Base-by-base conservation (phyloP, 2,797 vertebrate genomes). In the Pseudochirops corinnae region DNA sequence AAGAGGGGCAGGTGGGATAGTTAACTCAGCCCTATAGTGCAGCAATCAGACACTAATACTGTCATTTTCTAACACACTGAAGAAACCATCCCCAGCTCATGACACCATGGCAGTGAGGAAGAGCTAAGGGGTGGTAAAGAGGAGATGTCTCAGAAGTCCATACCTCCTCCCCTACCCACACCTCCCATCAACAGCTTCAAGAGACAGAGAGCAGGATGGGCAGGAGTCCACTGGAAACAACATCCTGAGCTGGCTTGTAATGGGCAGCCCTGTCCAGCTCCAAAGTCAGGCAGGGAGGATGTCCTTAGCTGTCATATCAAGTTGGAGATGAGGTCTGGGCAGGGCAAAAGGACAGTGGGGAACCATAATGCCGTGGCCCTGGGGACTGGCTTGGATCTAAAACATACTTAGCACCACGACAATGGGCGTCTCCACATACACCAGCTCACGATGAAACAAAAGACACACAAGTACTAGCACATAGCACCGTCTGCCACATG, bases 371-470 rank as follows among this genome's bases (percentile, higher is more conserved):
- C 74, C 24, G 90, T 31, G 14, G 24, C 52, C 12, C 21, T 55
- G 62, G 92, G 93, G 52, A 92, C 98, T 97, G 97, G 98, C 97
- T 98, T 96, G 95, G 96, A 98, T 98, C 98, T 98, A 98, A 98
- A 98, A 0, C 93, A 98, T 97, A 98, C 96, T 98, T 98, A 99
- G 97, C 98, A 99, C 98, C 98, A 98, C 96, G 74, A 97, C 93
- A 98, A 74, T 94, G 98, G 98, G 98, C 96, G 97, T 93, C 97
- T 97, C 96, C 98, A 99, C 97, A 0, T 95, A 98, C 97, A 98
- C 96, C 96, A 97, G 74, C 98, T 98, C 98, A 99, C 98, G 93
- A 97, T 93, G 97, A 96, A 97, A 98, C 53, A 29, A 53, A 53
- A 87, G 96, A 98, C 0, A 0, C 93, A 98, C 67, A 96, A 96